These are phyloP conservation scores for Thaumatotibia leucotreta DNA, from an alignment of 1,140 invertebrate genomes.

Conservation along the genomic window DNA sequence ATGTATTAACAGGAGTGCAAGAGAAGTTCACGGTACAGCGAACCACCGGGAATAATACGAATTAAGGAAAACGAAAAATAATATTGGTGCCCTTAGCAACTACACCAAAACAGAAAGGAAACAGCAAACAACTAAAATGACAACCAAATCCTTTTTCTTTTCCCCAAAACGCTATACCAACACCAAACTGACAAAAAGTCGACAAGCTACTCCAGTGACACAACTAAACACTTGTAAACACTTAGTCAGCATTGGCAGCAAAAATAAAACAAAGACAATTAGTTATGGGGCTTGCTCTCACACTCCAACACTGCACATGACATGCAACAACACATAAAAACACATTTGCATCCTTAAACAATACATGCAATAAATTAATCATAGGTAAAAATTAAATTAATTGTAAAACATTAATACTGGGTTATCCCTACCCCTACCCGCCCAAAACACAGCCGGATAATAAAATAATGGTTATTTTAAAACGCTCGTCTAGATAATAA, in stretches of 20 bases:
- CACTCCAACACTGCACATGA: conserved; percentile 14
- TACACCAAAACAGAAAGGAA: neutral
- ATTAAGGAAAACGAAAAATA: conserved; percentile 5
- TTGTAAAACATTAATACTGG: neutral
- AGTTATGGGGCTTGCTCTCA: conserved; percentile 19
- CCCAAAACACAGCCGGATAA: neutral
- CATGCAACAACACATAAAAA: conserved; percentile 21
- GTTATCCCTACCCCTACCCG: neutral
- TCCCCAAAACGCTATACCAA: neutral
- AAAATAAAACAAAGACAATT: conserved; percentile 10
- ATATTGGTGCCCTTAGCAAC: neutral
- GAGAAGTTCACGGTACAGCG: conserved; percentile 15
- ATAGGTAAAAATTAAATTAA: conserved; percentile 40
- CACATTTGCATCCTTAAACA: conserved; percentile 39
- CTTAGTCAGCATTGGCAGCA: neutral
- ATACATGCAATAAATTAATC: conserved; percentile 54
- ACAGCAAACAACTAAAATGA: neutral
- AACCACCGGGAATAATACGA: neutral
- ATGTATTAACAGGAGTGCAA: conserved; percentile 40
- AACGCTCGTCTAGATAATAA: neutral
- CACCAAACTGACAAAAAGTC: neutral
- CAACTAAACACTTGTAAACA: neutral
- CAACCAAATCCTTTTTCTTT: neutral
- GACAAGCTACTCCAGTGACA: neutral
- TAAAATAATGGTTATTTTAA: neutral